phyloP scores from a whole-genome alignment of 2,797 vertebrate genomes.

The Allobates femoralis region DNA sequence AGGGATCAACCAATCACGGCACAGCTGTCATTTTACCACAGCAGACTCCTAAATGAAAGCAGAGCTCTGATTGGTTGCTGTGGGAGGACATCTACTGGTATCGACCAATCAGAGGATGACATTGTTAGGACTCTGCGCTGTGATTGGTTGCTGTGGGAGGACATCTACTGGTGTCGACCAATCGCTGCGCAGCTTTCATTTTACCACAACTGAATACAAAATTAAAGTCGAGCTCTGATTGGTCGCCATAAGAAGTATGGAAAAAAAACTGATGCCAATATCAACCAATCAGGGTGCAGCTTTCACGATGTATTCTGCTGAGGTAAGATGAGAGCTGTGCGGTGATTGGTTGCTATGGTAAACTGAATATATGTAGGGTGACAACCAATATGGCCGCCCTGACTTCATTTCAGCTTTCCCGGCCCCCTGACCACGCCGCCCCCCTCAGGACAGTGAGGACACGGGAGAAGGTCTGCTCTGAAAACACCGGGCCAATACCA shows the following conservation, averaged over 20 bases:
- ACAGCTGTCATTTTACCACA: background rate
- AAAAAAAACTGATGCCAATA: no score
- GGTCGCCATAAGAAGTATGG: background rate
- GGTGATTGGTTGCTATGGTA: no score
- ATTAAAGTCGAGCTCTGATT: background rate
- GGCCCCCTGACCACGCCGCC: no score
- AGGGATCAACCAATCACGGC: background rate
- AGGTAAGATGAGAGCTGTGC: no score
- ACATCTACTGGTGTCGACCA: background rate
- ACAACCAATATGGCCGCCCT: background rate
- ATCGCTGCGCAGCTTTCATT: background rate
- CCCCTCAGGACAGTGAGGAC: no score
- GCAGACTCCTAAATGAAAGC: background rate
- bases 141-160: background rate
- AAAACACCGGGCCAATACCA: no score
- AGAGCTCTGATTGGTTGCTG: background rate
- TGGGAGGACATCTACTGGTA: no score
- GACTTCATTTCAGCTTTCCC: background rate
- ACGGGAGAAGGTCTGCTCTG: no score
- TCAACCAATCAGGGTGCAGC: no score
- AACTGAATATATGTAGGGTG: background rate
- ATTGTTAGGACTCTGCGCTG: background rate
- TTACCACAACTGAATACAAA: background rate
- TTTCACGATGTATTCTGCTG: no score
- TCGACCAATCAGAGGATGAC: no score